Evolutionary conservation across 2,797 vertebrate genomes (phyloP).

Genomic region (Alcedo quadribrachys): DNA sequence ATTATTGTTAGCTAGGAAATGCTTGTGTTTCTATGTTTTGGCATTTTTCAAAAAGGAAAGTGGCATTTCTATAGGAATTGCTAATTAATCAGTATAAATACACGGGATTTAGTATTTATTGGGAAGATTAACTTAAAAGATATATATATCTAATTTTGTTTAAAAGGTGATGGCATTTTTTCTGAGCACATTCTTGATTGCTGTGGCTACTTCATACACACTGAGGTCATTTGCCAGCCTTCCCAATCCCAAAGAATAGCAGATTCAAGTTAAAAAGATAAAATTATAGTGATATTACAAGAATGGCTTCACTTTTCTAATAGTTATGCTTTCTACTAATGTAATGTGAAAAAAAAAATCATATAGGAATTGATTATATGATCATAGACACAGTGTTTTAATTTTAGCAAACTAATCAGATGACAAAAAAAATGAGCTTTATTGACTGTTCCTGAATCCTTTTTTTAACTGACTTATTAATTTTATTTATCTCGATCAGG

Average conservation of each 20-base stretch:
- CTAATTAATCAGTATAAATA: not conserved
- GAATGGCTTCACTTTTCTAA: not conserved
- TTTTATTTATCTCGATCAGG: not conserved
- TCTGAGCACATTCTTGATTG: not conserved
- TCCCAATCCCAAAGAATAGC: not conserved
- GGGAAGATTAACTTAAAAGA: not conserved
- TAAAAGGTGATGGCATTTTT: not conserved
- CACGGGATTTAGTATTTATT: not conserved
- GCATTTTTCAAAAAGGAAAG: not conserved
- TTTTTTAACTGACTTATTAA: not conserved
- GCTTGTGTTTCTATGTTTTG: not conserved
- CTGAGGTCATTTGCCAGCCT: not conserved
- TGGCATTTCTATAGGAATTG: not conserved
- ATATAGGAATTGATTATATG: not conserved
- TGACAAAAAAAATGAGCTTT: not conserved
- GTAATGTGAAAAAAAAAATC: not conserved
- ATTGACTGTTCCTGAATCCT: not conserved
- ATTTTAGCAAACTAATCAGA: not conserved
- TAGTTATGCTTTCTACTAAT: not conserved
- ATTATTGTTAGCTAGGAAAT: not conserved
- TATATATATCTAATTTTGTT: not conserved
- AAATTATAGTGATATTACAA: not conserved
- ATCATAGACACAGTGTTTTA: not conserved
- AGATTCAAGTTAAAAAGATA: not conserved
- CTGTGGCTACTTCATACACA: not conserved